phyloP scores from a whole-genome alignment of 23 tunicate genomes.

The Ciona savignyi region DNA sequence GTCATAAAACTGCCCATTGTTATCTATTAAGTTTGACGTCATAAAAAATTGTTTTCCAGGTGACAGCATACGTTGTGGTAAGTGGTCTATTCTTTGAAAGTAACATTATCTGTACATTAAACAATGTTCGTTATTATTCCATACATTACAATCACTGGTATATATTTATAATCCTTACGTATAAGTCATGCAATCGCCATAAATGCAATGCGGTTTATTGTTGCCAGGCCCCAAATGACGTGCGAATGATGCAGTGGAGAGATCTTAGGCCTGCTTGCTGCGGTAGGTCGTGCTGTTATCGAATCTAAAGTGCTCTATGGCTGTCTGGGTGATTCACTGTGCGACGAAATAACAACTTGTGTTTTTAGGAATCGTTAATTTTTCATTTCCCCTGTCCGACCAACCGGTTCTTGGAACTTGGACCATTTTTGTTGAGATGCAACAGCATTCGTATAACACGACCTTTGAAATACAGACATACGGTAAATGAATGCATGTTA shows the following conservation, averaged over 20 bases:
- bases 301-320: too few relatives aligned
- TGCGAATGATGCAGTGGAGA: conserved; percentile 69
- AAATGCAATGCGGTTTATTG: too few relatives aligned
- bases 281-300: conserved; percentile 36
- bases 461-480: conserved; percentile 81
- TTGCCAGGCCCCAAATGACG: conserved; percentile 83
- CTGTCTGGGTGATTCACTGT: too few relatives aligned
- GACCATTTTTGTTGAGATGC: conserved; percentile 73
- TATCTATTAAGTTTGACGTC: background rate
- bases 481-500: conserved; percentile 35
- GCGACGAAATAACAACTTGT: too few relatives aligned
- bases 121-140: too few relatives aligned
- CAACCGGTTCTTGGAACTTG: conserved; percentile 86
- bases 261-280: conserved; percentile 56
- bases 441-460: conserved; percentile 46
- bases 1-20: background rate
- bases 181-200: too few relatives aligned
- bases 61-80: conserved; percentile 82
- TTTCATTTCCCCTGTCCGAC: conserved; percentile 87
- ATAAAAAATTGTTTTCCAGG: conserved; percentile 29
- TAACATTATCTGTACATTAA: too few relatives aligned
- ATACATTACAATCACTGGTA: too few relatives aligned
- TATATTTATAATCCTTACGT: too few relatives aligned
- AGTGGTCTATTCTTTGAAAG: too few relatives aligned
- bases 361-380: conserved; percentile 46